Evolutionary conservation across 2,113 vertebrate species (phyloP), one percentile per base, ranked within the genome.

Genomic region (Sakesphorus luctuosus): DNA sequence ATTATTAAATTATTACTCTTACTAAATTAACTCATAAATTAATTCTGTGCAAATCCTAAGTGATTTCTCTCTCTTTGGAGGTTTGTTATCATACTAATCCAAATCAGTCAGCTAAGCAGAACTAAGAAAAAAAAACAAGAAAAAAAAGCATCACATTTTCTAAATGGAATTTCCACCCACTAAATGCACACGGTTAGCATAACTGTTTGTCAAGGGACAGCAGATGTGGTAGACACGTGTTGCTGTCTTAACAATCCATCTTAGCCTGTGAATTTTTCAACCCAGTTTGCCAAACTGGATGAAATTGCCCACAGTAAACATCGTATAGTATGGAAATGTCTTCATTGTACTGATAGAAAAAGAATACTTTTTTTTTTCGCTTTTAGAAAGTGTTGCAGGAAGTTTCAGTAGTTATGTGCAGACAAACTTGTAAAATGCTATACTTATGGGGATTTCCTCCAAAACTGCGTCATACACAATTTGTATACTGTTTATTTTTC

Each of bases 21-120:
- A 59, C 71, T 81, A 75, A 79, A 91, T 87, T 90, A 86, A 91
- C 8, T 83, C 18, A 52, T 52, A 65, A 87, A 90, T 73, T 83
- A 94, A 85, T 90, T 89, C 65, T 33, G 80, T 76, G 38, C 7
- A 90, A 94, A 95, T 43, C 16, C 14, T 53, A 74, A 90, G 35
- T 55, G 72, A 80, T 83, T 91, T 96, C 7, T 83, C 9, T 76
- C 87, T 77, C 20, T 50, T 61, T 85, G 26, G 23, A 33, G 6
- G 18, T 31, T 56, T 73, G 18, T 85, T 88, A 53, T 84, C 56
- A 47, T 52, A 75, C 8, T 56, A 75, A 82, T 82, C 47, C 77
- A 91, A 78, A 87, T 80, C 58, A 62, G 28, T 62, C 58, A 56
- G 46, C 13, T 36, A 69, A 65, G 23, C 3, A 88, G 40, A 66